Evolutionary conservation across 2,797 vertebrate genomes (phyloP).

Genomic region (Crocodylus rhombifer): DNA sequence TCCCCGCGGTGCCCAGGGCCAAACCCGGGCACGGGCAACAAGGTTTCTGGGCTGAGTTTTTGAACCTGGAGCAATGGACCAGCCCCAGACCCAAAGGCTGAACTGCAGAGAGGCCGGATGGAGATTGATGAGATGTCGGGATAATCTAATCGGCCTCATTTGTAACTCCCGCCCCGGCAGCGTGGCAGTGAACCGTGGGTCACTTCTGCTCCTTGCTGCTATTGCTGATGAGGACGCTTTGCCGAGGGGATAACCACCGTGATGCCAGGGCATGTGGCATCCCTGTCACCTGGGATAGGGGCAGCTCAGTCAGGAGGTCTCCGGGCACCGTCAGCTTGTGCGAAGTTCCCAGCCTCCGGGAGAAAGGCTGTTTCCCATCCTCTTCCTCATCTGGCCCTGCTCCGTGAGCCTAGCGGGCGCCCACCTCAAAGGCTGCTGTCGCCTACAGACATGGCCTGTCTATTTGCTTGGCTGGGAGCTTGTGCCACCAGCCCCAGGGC

Average conservation of each 20-base stretch:
- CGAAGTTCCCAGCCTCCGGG: too few species aligned
- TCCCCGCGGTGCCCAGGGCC: rapidly evolving
- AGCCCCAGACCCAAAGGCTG: rapidly evolving
- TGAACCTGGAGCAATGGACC: neutral
- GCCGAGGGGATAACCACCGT: neutral
- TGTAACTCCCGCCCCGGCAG: neutral
- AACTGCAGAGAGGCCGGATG: rapidly evolving
- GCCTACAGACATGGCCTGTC: too few species aligned
- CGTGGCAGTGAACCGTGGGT: rapidly evolving
- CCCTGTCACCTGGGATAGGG: too few species aligned
- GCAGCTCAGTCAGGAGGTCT: too few species aligned
- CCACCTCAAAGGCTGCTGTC: too few species aligned
- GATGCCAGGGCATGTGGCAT: neutral
- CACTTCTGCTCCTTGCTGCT: neutral
- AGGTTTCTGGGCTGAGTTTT: neutral
- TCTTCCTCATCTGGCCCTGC: too few species aligned
- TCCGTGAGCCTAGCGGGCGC: too few species aligned
- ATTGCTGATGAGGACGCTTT: neutral
- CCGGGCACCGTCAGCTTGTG: too few species aligned
- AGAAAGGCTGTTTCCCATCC: too few species aligned
- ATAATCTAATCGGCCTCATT: rapidly evolving
- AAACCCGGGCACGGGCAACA: neutral
- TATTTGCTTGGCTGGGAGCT: too few species aligned
- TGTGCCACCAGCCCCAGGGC: too few species aligned
- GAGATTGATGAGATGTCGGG: rapidly evolving